Conservation (phyloP, 2,797 vertebrate species). For the Heliangelus exortis region DNA sequence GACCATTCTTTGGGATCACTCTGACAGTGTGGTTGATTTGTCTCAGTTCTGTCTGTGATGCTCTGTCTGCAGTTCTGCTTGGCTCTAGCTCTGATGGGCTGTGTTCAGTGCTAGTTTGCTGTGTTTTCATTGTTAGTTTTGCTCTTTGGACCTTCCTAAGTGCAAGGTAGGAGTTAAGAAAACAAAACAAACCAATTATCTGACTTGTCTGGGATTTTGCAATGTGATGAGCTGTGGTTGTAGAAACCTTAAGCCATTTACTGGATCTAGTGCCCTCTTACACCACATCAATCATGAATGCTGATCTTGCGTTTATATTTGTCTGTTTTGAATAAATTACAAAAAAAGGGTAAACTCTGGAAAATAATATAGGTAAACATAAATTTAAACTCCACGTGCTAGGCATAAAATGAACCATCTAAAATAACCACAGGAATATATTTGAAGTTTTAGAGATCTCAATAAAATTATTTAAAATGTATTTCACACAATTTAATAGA, state of each 20-base stretch:
- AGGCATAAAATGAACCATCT: neutral
- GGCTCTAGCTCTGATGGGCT: neutral
- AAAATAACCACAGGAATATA: neutral
- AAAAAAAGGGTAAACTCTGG: neutral
- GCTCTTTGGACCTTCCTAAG: neutral
- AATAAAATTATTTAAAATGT: neutral
- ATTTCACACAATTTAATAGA: neutral
- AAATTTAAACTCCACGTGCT: neutral
- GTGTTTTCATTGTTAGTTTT: neutral
- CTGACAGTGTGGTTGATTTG: neutral
- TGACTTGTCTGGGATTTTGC: neutral
- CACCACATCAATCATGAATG: neutral
- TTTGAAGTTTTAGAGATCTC: neutral
- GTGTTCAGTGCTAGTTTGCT: neutral
- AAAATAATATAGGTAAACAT: neutral
- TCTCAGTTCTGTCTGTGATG: neutral
- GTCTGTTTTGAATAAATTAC: neutral
- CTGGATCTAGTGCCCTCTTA: fast-evolving
- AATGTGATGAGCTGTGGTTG: neutral
- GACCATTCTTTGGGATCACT: too few species aligned
- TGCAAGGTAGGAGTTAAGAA: neutral
- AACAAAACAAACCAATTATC: neutral
- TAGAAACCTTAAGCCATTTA: neutral
- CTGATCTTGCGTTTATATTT: neutral
- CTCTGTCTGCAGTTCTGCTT: neutral